phyloP scores from a whole-genome alignment of 2,888 invertebrate species.

The Lasioglossum malachurum region DNA sequence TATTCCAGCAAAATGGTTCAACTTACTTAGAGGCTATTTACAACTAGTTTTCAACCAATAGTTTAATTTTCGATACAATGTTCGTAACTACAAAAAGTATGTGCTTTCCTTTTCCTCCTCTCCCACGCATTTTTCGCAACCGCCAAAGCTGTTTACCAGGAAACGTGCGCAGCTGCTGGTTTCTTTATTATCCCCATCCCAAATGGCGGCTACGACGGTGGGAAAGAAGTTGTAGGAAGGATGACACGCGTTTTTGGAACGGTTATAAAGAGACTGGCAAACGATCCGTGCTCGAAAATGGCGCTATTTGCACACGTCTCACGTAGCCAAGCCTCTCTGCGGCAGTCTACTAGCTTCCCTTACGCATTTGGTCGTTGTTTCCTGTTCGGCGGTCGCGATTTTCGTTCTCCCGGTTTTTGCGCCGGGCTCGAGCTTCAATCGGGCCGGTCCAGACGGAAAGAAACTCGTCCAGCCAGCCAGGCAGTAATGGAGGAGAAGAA shows the following conservation, averaged over 20 bases:
- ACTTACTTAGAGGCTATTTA: too few relatives aligned
- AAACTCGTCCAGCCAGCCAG: constrained; percentile 39
- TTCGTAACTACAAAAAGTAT: not conserved
- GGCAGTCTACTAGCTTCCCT: constrained; percentile 9
- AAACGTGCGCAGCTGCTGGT: constrained; percentile 24
- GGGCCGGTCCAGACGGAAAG: constrained; percentile 24
- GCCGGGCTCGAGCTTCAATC: not conserved
- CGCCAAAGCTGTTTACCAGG: not conserved
- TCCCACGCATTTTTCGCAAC: too few relatives aligned
- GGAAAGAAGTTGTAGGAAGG: not conserved
- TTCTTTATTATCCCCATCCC: constrained; percentile 47
- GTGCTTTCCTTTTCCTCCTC: too few relatives aligned
- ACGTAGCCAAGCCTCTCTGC: constrained; percentile 46
- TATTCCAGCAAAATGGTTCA: too few relatives aligned
- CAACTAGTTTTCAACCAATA: too few relatives aligned
- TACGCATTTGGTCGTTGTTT: constrained; percentile 26
- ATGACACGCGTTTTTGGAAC: constrained; percentile 22
- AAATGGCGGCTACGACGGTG: not conserved
- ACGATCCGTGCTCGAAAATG: constrained; percentile 46
- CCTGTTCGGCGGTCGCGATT: constrained; percentile 50
- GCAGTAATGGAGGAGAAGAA: constrained; percentile 51
- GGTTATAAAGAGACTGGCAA: constrained; percentile 38
- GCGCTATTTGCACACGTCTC: constrained; percentile 50
- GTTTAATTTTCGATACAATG: too few relatives aligned
- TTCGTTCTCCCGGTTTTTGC: constrained; percentile 30